Evolutionary conservation across 2,797 vertebrate genomes (phyloP).

Genomic region (Falco columbarius): DNA sequence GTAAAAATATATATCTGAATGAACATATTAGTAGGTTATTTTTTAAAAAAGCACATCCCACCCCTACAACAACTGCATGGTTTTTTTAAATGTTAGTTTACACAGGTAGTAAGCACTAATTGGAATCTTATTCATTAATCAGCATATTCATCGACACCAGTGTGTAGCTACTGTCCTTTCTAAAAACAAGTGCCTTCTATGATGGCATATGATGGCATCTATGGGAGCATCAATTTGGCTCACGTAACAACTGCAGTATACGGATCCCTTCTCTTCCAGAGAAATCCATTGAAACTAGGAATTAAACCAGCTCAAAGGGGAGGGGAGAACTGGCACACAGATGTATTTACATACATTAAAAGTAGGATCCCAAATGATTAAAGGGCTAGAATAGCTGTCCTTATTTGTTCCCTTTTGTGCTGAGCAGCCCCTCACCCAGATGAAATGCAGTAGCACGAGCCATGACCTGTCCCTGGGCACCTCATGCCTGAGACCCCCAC

Average conservation of each 20-base stretch:
- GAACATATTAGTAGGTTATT: not conserved
- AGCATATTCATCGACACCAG: not conserved
- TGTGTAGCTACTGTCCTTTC: not conserved
- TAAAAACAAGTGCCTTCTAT: not conserved
- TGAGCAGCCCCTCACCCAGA: not conserved
- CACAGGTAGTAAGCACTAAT: not conserved
- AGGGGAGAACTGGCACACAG: not conserved
- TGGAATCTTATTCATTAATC: not conserved
- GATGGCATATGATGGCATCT: not conserved
- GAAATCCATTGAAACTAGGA: not conserved
- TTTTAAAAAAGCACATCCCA: not conserved
- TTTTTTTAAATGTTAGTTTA: not conserved
- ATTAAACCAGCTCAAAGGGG: not conserved
- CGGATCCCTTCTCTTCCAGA: not conserved
- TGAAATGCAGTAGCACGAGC: not conserved
- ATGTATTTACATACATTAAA: not conserved
- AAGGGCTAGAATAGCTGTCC: not conserved
- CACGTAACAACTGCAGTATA: not conserved
- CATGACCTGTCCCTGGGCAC: not conserved
- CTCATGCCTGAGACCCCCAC: accelerated
- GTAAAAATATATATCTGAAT: not conserved
- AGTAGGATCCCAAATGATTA: not conserved
- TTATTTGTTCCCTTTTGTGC: not conserved
- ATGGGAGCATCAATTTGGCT: not conserved
- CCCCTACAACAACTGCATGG: not conserved